Percentiles rank a stretch among this genome's conserved stretches.
These are phyloP conservation scores for Drosophila tanythrix DNA, from an alignment of 2,888 invertebrate genomes.

Conservation along the genomic window DNA sequence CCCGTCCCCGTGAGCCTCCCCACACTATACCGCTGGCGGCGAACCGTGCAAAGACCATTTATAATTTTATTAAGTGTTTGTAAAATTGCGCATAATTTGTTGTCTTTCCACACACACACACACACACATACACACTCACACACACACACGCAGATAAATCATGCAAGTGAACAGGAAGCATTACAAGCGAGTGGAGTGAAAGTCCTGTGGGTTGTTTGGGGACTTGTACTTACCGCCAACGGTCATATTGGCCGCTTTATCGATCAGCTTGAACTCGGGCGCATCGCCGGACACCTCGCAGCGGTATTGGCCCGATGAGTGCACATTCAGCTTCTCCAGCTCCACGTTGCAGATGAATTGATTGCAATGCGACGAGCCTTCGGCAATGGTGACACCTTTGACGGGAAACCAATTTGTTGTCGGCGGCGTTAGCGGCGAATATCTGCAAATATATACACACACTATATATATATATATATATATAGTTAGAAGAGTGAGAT, in stretches of 20 bases:
- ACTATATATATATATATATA: neutral
- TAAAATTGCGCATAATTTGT: conserved; percentile 82
- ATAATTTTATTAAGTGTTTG: conserved; percentile 82
- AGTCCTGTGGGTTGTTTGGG: neutral
- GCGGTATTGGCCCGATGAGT: conserved; percentile 86
- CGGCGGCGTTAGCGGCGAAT: conserved; percentile 84
- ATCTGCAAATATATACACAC: conserved; percentile 78
- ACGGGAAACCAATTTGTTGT: conserved; percentile 84
- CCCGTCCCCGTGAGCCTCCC: neutral
- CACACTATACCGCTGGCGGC: conserved; percentile 22
- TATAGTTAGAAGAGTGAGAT: neutral
- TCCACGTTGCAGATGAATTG: conserved; percentile 85
- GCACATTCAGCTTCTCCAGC: conserved; percentile 82
- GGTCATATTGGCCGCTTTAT: conserved; percentile 87
- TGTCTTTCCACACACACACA: conserved; percentile 46
- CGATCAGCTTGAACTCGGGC: conserved; percentile 87
- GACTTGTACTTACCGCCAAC: conserved; percentile 86
- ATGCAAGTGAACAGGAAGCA: conserved; percentile 33
- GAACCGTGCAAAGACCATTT: conserved; percentile 77
- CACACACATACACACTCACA: conserved; percentile 28
- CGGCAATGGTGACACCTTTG: conserved; percentile 84
- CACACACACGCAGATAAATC: conserved; percentile 60
- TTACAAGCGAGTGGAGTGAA: conserved; percentile 3
- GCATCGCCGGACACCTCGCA: conserved; percentile 88
- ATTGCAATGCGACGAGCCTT: conserved; percentile 84